Evolutionary conservation across 2,113 vertebrate species (phyloP).

Genomic region (Hiodon alosoides): DNA sequence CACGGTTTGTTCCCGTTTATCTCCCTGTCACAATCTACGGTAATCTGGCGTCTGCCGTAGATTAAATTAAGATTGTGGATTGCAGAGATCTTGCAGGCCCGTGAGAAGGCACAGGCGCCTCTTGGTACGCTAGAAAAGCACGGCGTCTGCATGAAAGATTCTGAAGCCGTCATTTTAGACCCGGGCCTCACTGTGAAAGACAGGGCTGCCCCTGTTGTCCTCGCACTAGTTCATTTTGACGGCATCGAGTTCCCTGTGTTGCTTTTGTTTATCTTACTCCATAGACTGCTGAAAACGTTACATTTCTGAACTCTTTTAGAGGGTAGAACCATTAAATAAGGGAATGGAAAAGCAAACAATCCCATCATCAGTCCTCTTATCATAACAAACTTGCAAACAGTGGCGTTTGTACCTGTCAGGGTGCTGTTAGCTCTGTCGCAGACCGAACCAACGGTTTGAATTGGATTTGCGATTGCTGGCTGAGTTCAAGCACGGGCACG

Average conservation of each 20-base stretch:
- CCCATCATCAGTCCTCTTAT: neutral
- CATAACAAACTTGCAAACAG: neutral
- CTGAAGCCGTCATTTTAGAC: neutral
- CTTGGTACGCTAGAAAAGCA: neutral
- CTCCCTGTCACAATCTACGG: constrained; percentile 42
- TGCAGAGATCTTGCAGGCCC: constrained; percentile 35
- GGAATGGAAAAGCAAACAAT: constrained; percentile 26
- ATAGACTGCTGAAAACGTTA: neutral
- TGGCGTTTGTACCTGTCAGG: neutral
- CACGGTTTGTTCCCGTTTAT: neutral
- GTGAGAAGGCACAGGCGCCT: neutral
- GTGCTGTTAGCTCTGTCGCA: neutral
- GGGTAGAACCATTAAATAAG: constrained; percentile 42
- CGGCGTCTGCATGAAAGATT: neutral
- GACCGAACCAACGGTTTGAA: neutral
- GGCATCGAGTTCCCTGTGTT: neutral
- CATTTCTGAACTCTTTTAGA: constrained; percentile 40
- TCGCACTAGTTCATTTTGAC: neutral
- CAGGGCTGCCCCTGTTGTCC: neutral
- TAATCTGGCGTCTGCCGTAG: constrained; percentile 49
- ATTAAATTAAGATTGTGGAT: constrained; percentile 60
- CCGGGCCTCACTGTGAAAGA: neutral
- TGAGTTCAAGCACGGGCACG: neutral
- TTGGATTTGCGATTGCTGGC: neutral
- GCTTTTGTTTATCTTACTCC: neutral